Evolutionary conservation across 2,797 vertebrate species (phyloP).

Genomic region (Cossypha heuglini): DNA sequence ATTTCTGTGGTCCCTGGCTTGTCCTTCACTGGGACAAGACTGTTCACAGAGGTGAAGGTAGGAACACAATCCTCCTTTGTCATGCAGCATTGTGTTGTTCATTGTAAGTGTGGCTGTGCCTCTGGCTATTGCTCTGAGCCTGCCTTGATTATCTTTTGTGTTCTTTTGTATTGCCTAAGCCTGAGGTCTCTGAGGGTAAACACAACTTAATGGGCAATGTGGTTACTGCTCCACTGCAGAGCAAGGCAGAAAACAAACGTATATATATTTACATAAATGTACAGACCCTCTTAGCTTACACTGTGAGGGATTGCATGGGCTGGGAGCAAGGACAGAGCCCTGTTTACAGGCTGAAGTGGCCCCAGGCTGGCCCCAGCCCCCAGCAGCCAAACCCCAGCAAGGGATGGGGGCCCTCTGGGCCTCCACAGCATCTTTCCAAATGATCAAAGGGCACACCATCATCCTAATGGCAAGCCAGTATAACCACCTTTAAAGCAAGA

Average conservation of each 20-base stretch:
- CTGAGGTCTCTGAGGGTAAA: not conserved
- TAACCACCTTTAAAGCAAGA: not conserved
- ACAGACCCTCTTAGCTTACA: not conserved
- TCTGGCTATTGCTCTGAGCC: not conserved
- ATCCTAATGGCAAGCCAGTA: not conserved
- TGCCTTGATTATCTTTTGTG: not conserved
- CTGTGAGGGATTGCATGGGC: not conserved
- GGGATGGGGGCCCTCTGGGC: accelerated
- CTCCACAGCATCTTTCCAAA: not conserved
- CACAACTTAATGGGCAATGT: not conserved
- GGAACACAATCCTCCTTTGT: not conserved
- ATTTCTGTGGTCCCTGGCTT: not conserved
- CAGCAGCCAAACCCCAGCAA: not conserved
- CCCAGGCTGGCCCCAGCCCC: not conserved
- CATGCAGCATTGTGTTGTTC: not conserved
- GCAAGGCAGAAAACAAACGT: not conserved
- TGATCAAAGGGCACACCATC: not conserved
- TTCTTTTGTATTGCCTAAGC: not conserved
- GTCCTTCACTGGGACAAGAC: not conserved
- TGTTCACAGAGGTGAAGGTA: not conserved
- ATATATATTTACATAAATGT: not conserved
- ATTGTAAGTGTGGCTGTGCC: not conserved
- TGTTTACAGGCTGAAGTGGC: not conserved
- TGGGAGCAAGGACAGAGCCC: not conserved
- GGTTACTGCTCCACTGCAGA: not conserved